Percentiles rank a stretch among this genome's conserved stretches.
Conservation (phyloP, 2,797 vertebrate genomes). For the Yasuhikotakia modesta region DNA sequence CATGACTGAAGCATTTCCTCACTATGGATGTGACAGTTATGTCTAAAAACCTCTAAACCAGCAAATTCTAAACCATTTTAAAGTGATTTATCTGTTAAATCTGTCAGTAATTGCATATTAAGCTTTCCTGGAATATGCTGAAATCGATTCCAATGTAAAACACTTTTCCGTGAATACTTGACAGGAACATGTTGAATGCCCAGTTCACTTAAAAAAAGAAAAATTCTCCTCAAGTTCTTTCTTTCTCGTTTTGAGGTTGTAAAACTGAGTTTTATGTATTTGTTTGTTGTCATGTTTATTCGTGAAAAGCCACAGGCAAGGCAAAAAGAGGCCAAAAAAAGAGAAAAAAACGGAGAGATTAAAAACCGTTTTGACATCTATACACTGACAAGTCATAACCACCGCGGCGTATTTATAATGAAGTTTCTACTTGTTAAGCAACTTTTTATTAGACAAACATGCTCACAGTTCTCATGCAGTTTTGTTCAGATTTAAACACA, state of each 20-base stretch:
- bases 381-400: slow-evolving; percentile 70
- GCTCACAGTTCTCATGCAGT: slow-evolving; percentile 42
- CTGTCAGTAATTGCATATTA: too few relatives aligned
- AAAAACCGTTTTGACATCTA: slow-evolving; percentile 59
- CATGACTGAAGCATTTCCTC: neutral
- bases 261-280: slow-evolving; percentile 61
- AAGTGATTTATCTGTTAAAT: neutral
- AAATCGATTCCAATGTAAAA: too few relatives aligned
- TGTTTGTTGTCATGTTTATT: slow-evolving; percentile 60
- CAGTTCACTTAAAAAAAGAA: too few relatives aligned
- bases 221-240: too few relatives aligned
- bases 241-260: slow-evolving; percentile 18
- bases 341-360: slow-evolving; percentile 37
- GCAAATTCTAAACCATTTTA: too few relatives aligned
- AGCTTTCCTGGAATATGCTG: too few relatives aligned
- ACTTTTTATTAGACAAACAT: slow-evolving; percentile 65
- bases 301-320: slow-evolving; percentile 63
- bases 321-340: slow-evolving; percentile 39
- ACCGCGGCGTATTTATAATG: slow-evolving; percentile 72
- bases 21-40: neutral
- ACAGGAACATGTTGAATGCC: too few relatives aligned
- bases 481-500: neutral
- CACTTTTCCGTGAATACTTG: too few relatives aligned
- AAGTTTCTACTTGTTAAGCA: slow-evolving; percentile 77
- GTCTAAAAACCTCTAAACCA: neutral